Base-by-base conservation (phyloP, 2,113 vertebrate species). In the Brachyistius frenatus region DNA sequence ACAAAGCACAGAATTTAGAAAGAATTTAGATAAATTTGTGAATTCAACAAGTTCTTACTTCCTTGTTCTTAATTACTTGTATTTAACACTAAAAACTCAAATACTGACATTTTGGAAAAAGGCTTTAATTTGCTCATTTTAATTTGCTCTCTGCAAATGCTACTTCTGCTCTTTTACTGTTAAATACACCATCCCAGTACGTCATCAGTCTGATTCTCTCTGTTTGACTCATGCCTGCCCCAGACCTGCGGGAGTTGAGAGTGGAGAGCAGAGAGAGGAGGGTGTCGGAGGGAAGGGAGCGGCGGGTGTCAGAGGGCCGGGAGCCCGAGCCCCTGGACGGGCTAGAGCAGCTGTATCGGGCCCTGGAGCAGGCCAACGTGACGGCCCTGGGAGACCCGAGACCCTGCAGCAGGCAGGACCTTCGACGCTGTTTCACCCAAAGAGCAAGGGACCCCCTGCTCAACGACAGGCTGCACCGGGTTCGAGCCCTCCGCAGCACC, bases 401-500 rank as follows among this genome's bases (percentile, higher is more conserved):
- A 23, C 96, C 94, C 77, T 96, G 96, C 78, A 96, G 95, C 88
- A 95, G 95, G 88, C 95, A 97, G 92, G 97, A 97, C 81, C 96
- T 96, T 67, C 93, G 96, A 47, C 95, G 94, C 75, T 96, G 95
- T 32, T 98, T 97, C 49, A 89, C 95, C 57, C 96, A 97, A 85
- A 87, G 94, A 67, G 93, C 93, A 73, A 96, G 96, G 2, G 95
- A 98, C 90, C 97, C 97, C 0, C 87, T 96, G 44, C 93, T 97
- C 77, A 98, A 98, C 23, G 97, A 98, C 60, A 95, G 96, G 82
- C 94, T 97, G 64, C 97, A 98, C 88, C 94, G 94, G 75, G 95
- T 98, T 90, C 93, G 97, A 83, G 96, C 93, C 57, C 95, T 98
- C 67, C 96, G 95, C 87, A 97, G 97, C 93, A 98, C 97, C 78